Percentiles rank a stretch among this genome's conserved stretches.
Evolutionary conservation across 2,888 invertebrate genomes (phyloP).

Genomic region (Perdita meconis): DNA sequence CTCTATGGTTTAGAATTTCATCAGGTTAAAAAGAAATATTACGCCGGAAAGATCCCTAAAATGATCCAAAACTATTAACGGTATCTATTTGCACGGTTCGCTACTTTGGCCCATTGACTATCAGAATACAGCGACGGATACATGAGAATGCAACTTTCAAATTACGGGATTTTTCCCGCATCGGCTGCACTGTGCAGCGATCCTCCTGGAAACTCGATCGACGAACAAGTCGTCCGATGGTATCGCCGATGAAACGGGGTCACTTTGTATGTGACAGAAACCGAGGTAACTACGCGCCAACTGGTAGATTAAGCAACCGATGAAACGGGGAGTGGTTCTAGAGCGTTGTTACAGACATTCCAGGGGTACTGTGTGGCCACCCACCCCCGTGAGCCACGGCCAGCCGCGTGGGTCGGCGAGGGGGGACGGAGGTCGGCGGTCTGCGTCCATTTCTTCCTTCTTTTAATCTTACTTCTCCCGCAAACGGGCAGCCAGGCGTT

Average conservation of each 20-base stretch:
- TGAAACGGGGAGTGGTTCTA: slow-evolving; percentile 70
- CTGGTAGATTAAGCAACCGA: slow-evolving; percentile 72
- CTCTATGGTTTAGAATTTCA: too few species aligned
- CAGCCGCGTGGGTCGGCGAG: slow-evolving; percentile 45
- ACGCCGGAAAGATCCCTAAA: too few species aligned
- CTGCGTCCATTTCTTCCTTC: slow-evolving; percentile 83
- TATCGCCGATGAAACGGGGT: slow-evolving; percentile 57
- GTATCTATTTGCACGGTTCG: too few species aligned
- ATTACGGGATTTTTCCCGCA: too few species aligned
- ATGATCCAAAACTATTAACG: too few species aligned
- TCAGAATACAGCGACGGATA: too few species aligned
- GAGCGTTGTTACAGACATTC: slow-evolving; percentile 71
- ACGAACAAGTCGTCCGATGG: slow-evolving; percentile 45
- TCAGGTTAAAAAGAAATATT: too few species aligned
- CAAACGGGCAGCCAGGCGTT: slow-evolving; percentile 84
- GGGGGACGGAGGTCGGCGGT: slow-evolving; percentile 57
- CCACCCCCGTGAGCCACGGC: slow-evolving; percentile 25
- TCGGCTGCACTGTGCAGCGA: too few species aligned
- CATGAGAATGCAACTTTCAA: too few species aligned
- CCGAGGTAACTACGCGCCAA: slow-evolving; percentile 60
- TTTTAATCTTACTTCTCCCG: slow-evolving; percentile 84
- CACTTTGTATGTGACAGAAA: slow-evolving; percentile 62
- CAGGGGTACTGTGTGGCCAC: slow-evolving; percentile 54
- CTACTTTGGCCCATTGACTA: too few species aligned
- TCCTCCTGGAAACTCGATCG: too few species aligned